Base-by-base conservation (phyloP, 1,140 invertebrate genomes). In the Bombus consobrinus region DNA sequence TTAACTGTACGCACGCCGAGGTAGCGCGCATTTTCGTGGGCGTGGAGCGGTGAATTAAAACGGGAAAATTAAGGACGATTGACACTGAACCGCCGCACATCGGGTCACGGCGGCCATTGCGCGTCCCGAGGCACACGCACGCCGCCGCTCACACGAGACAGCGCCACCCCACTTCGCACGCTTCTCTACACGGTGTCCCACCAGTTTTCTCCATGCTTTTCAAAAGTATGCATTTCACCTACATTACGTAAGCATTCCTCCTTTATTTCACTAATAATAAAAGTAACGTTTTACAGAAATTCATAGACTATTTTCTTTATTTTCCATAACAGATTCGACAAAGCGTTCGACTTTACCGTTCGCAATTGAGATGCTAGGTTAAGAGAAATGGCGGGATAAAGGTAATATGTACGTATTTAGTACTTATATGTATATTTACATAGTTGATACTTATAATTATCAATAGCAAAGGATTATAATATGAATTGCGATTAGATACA, bases 51-150 rank as follows among this genome's bases (percentile, higher is more conserved):
- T 53, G 80, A 83, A 87, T 88, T 86, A 90, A 89, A 83, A 81
- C 82, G 81, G 66, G 84, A 92, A 91, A 90, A 91, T 92, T 90
- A 90, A 92, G 81, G 84, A 91, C 91, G 86, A 89, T 93, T 91
- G 92, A 92, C 92, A 90, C 87, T 89, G 88, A 84, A 87, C 84
- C 83, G 85, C 81, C 76, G 87, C 81, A 89, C 86, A 74, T 90
- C 89, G 80, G 88, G 89, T 93, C 91, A 92, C 90, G 90, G 91
- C 92, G 87, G 92, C 92, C 92, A 93, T 93, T 92, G 91, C 87
- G 87, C 76, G 87, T 83, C 84, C 71, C 78, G 76, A 64, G 81
- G 88, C 79, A 89, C 82, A 88, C 83, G 88, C 84, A 81, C 83
- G 68, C 74, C 81, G 73, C 80, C 18, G 77, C 64, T 32, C 79